Conservation (phyloP, 53 echinoderm and acorn worm species). For the Crossaster papposus region DNA sequence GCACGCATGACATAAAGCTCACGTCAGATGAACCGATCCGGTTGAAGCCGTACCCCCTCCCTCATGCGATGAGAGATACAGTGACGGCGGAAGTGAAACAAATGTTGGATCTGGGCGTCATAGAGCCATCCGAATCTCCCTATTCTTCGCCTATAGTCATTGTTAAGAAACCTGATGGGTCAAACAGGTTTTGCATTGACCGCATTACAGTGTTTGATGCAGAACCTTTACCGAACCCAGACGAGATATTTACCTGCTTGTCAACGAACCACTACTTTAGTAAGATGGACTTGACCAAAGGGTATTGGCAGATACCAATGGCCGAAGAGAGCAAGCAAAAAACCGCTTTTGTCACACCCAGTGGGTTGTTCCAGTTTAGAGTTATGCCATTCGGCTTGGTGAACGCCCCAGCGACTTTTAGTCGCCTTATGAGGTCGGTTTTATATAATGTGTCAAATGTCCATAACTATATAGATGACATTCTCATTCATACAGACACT, state of each 20-base stretch:
- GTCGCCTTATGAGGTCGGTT: slow-evolving; percentile 57
- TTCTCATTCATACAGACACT: slow-evolving; percentile 35
- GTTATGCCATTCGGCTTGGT: slow-evolving; percentile 69
- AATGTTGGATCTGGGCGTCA: slow-evolving; percentile 44
- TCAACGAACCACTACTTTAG: slow-evolving; percentile 33
- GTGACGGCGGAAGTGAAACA: slow-evolving; percentile 13
- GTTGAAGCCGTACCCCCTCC: slow-evolving; percentile 41
- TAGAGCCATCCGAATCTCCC: slow-evolving; percentile 29
- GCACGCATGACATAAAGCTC: slow-evolving; percentile 22
- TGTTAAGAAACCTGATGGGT: slow-evolving; percentile 33
- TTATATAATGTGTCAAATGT: slow-evolving; percentile 18
- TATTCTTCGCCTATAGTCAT: slow-evolving; percentile 45
- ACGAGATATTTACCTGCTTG: slow-evolving; percentile 40
- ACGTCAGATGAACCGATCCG: slow-evolving; percentile 18
- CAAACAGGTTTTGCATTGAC: slow-evolving; percentile 16
- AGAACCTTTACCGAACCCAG: slow-evolving; percentile 34
- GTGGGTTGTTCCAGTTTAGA: slow-evolving; percentile 53
- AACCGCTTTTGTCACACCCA: slow-evolving; percentile 54
- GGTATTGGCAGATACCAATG: slow-evolving; percentile 62
- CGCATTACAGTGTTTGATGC: slow-evolving; percentile 41
- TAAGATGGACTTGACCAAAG: slow-evolving; percentile 44
- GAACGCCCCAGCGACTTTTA: slow-evolving; percentile 59
- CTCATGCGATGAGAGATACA: slow-evolving; percentile 25
- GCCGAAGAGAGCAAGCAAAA: not conserved
- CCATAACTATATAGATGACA: slow-evolving; percentile 66